phyloP scores from a whole-genome alignment of 1,140 invertebrate genomes.

The Drosophila tropicalis region DNA sequence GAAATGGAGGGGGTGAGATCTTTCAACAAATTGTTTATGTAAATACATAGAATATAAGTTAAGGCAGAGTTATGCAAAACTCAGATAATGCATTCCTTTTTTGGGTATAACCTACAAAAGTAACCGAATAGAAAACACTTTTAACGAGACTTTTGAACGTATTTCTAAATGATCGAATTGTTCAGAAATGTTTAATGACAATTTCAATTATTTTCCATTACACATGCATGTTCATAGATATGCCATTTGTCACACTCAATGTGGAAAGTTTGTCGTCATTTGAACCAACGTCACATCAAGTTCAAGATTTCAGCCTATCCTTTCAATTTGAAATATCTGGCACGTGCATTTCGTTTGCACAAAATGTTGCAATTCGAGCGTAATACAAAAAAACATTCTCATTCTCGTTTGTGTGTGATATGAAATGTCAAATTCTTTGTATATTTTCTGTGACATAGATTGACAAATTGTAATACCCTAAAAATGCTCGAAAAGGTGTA shows the following conservation, averaged over 20 bases:
- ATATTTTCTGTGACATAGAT: not conserved
- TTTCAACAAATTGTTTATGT: not conserved
- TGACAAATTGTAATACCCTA: too few species aligned
- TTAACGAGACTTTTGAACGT: not conserved
- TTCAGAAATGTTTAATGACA: not conserved
- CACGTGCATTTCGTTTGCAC: not conserved
- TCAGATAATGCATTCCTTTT: too few species aligned
- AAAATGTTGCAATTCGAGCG: too few species aligned
- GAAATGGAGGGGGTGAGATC: too few species aligned
- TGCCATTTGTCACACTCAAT: not conserved
- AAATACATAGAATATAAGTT: not conserved
- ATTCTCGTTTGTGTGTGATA: not conserved
- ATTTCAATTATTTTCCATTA: not conserved
- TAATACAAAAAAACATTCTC: not conserved
- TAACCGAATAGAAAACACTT: not conserved
- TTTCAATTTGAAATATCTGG: not conserved
- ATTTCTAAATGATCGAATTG: not conserved
- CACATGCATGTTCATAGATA: not conserved
- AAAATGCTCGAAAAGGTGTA: too few species aligned
- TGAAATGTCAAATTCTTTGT: not conserved
- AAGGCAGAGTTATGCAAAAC: too few species aligned
- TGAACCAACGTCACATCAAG: not conserved
- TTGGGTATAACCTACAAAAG: too few species aligned
- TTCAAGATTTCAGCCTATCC: constrained; percentile 1
- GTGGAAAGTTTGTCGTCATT: constrained; percentile 1